A percentile compares a stretch with the other conserved stretches of the same genome.
Conservation (phyloP, 1,140 invertebrate genomes). For the Polyergus mexicanus region DNA sequence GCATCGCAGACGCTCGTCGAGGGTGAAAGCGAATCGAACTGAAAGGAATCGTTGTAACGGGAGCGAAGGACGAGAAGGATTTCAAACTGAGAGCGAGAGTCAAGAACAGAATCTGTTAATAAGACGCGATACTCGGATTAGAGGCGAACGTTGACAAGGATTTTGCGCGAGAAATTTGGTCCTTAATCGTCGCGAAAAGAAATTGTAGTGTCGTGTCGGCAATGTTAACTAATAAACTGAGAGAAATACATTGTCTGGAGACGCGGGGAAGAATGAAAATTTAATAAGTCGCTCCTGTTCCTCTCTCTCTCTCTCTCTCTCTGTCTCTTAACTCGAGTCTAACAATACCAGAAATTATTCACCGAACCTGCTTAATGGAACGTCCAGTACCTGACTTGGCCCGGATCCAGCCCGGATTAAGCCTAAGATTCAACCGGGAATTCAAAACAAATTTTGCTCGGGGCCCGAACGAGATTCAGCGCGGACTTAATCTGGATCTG, state of each 20-base stretch:
- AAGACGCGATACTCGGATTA: constrained; percentile 31
- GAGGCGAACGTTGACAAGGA: not conserved
- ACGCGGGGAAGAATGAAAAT: constrained; percentile 18
- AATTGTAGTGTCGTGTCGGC: not conserved
- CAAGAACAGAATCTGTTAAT: not conserved
- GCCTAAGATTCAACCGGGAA: too few relatives aligned
- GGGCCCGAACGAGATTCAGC: too few relatives aligned
- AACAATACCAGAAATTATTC: constrained; percentile 32
- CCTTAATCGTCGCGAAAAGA: not conserved
- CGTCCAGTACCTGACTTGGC: not conserved
- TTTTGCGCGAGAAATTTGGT: not conserved
- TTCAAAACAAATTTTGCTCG: too few relatives aligned
- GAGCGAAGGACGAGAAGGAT: not conserved
- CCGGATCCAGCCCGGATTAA: not conserved
- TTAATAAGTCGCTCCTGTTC: constrained; percentile 16
- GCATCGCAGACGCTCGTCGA: not conserved
- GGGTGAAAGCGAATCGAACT: not conserved
- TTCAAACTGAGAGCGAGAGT: not conserved
- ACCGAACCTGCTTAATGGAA: constrained; percentile 6
- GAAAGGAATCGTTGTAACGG: not conserved
- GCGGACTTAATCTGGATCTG: too few relatives aligned
- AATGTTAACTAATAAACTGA: constrained; percentile 1
- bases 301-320: too few relatives aligned
- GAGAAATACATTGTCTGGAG: not conserved
- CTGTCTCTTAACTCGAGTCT: not conserved